Evolutionary conservation across 1,140 invertebrate species (phyloP).

Genomic region (Mya arenaria): DNA sequence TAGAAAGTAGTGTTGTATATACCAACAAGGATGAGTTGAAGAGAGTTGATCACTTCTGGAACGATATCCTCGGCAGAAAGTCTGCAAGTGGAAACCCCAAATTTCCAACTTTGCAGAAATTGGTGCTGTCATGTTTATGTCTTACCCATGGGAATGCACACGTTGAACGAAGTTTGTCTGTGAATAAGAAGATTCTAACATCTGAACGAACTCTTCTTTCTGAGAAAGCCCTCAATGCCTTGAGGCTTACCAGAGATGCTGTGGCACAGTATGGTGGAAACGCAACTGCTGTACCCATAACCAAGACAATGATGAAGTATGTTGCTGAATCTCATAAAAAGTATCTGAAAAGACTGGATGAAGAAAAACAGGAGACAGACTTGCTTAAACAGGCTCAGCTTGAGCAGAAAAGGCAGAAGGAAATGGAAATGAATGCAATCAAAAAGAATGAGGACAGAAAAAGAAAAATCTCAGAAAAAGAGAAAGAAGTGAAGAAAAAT

Average conservation of each 20-base stretch:
- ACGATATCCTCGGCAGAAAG: constrained; percentile 30
- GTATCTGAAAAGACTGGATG: neutral
- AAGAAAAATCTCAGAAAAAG: too few species aligned
- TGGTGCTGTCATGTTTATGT: constrained; percentile 47
- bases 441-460: too few species aligned
- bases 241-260: constrained; percentile 25
- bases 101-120: constrained; percentile 21
- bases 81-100: constrained; percentile 21
- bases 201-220: constrained; percentile 19
- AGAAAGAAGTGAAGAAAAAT: neutral
- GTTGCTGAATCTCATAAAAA: neutral
- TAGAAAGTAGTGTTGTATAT: constrained; percentile 1
- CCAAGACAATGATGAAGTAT: constrained; percentile 10
- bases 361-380: neutral
- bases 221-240: constrained; percentile 26
- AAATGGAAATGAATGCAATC: too few species aligned
- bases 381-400: neutral
- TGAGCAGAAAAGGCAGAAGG: too few species aligned
- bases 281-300: constrained; percentile 1
- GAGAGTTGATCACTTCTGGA: constrained; percentile 61
- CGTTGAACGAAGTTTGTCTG: constrained; percentile 58
- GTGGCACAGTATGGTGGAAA: constrained; percentile 7
- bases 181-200: constrained; percentile 44
- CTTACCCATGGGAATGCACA: constrained; percentile 59
- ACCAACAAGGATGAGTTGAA: neutral